Base-by-base conservation (phyloP, 2,113 vertebrate genomes). In the Crotophaga sulcirostris region DNA sequence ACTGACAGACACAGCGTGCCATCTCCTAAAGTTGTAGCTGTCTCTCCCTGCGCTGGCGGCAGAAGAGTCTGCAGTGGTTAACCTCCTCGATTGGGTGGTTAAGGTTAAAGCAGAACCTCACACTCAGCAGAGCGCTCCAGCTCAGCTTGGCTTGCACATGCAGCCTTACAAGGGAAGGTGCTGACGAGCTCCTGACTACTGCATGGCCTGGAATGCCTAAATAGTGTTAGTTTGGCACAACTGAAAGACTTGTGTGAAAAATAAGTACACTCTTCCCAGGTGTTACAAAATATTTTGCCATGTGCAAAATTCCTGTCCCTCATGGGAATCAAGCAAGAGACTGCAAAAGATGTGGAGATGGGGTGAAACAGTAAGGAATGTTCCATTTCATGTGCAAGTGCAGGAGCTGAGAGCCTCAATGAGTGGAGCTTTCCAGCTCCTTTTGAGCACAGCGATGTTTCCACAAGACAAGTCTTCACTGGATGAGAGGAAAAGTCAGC, bases 1-100 rank as follows among this genome's bases (percentile, higher is more conserved):
- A 1, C 72, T 38, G 34, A 34, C 1, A 3, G 34, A 13, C 16
- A 13, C 2, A 6, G 21, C 2, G 0, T 28, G 18, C 24, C 17
- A 44, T 26, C 47, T 89, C 36, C 21, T 49, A 34, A 73, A 68
- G 66, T 24, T 0, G 0, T 14, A 72, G 16, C 7, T 44, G 19
- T 33, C 12, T 31, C 40, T 56, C 36, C 33, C 14, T 51, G 15
- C 40, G 23, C 15, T 55, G 45, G 38, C 21, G 5, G 3, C 18
- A 62, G 23, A 62, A 28, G 12, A 40, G 5, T 44, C 72, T 56
- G 40, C 33, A 25, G 20, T 25, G 34, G 24, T 78, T 62, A 73
- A 24, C 19, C 28, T 82, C 52, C 38, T 72, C 1, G 0, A n/a
- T 66, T 40, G 72, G 16, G 40, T n/a, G 25, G 8, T 18, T 66